phyloP scores from a whole-genome alignment of 1,140 invertebrate genomes.

The Conus betulinus region DNA sequence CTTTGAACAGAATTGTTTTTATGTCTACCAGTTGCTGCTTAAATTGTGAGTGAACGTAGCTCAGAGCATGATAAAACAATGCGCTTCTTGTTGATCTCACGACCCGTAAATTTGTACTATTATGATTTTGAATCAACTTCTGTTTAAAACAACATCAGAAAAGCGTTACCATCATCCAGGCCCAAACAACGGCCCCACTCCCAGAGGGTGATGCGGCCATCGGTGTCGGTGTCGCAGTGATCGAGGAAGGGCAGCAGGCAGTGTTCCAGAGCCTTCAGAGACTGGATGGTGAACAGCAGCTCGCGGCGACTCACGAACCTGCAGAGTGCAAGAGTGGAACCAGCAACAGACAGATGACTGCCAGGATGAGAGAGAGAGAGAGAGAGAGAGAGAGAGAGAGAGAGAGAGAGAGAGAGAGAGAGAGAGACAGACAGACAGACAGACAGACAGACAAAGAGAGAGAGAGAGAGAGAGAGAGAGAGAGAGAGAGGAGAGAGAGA shows the following conservation, averaged over 20 bases:
- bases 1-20: too few relatives aligned
- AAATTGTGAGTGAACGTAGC: too few relatives aligned
- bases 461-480: too few relatives aligned
- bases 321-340: background rate
- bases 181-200: conserved; percentile 65
- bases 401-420: too few relatives aligned
- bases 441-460: too few relatives aligned
- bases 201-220: conserved; percentile 57
- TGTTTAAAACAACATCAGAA: background rate
- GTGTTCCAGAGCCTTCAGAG: conserved; percentile 65
- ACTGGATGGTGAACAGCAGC: conserved; percentile 60
- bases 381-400: too few relatives aligned
- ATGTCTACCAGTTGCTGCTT: too few relatives aligned
- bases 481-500: too few relatives aligned
- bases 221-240: conserved; percentile 59
- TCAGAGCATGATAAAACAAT: too few relatives aligned
- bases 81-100: background rate
- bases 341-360: background rate
- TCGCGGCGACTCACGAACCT: conserved; percentile 63
- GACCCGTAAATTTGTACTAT: background rate
- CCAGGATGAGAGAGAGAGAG: too few relatives aligned
- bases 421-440: too few relatives aligned
- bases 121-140: background rate
- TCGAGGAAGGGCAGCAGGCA: conserved; percentile 68
- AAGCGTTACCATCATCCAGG: conserved; percentile 53